Evolutionary conservation across 2,797 vertebrate genomes (phyloP), one percentile per base, ranked within the genome.

Genomic region (Parauchenoglanis ngamensis): DNA sequence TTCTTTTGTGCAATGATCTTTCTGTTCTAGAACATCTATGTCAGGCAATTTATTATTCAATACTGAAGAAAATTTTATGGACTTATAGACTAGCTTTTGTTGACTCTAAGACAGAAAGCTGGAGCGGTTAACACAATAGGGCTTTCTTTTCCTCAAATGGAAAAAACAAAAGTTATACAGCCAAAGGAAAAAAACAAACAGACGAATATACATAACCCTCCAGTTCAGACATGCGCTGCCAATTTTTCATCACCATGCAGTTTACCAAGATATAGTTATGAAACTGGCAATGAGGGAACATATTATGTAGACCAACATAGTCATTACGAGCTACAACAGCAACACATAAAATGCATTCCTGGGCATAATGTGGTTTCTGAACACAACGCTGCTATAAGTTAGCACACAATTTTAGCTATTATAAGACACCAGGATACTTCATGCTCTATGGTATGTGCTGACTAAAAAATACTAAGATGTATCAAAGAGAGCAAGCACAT

Each of bases 301-400:
- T 81, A 84, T 83, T 73, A 84, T 87, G 70, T 63, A 83, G 83
- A 88, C 88, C 85, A 87, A 87, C 87, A 17, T 88, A 57, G 89
- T 89, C 78, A 86, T 90, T 90, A 88, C 73, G 59, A 88, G 80
- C 72, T 81, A 59, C 46, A 85, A 83, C 72, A 85, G 82, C 76
- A 61, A 77, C 88, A 86, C 84, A 87, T 88, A 78, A 90, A 88
- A 87, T 54, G 83, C 76, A 87, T 57, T 83, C 49, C 65, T 44
- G 68, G 82, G 83, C 87, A 86, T 83, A 87, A 77, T 92, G 90
- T 87, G 90, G 91, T 89, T 89, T 85, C 63, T 65, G 46, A 85
- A 23, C 67, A 52, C 85, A 67, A 63, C 21, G 44, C 72, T 78
- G 83, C 84, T 82, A 56, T 84, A 85, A 70, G 86, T 82, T 72